phyloP scores from a whole-genome alignment of 2,888 invertebrate genomes.

The Mermis nigrescens region DNA sequence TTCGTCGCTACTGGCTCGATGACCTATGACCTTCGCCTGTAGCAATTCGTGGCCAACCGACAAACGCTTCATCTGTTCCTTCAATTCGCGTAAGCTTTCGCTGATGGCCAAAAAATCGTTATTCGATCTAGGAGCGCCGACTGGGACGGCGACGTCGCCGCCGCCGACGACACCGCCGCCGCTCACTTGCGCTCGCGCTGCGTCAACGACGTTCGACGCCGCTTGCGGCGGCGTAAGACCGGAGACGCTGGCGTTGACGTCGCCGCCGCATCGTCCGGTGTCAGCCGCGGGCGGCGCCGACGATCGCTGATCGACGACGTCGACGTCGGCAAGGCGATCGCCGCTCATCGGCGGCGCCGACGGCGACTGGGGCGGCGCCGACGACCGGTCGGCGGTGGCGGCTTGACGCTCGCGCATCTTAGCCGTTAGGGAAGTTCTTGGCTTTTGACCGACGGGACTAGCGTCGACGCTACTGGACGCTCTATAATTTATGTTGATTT shows the following conservation, averaged over 20 bases:
- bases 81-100: neutral
- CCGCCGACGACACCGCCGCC: neutral
- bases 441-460: too few species aligned
- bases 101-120: neutral
- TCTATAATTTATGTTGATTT: too few species aligned
- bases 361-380: neutral
- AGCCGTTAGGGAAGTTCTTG: too few species aligned
- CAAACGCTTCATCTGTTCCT: slow-evolving; percentile 8
- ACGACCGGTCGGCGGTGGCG: neutral
- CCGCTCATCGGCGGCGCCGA: neutral
- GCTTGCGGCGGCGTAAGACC: neutral
- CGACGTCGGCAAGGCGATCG: neutral
- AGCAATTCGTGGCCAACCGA: slow-evolving; percentile 5
- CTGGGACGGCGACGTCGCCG: neutral
- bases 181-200: too few species aligned
- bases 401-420: too few species aligned
- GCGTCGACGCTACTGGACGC: too few species aligned
- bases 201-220: neutral
- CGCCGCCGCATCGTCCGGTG: neutral
- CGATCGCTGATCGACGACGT: neutral
- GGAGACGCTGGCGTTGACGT: neutral
- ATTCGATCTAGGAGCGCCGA: neutral
- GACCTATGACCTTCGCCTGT: too few species aligned
- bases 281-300: neutral
- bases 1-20: too few species aligned